phyloP scores from a whole-genome alignment of 2,797 vertebrate genomes.

The Sandelia bainsii region DNA sequence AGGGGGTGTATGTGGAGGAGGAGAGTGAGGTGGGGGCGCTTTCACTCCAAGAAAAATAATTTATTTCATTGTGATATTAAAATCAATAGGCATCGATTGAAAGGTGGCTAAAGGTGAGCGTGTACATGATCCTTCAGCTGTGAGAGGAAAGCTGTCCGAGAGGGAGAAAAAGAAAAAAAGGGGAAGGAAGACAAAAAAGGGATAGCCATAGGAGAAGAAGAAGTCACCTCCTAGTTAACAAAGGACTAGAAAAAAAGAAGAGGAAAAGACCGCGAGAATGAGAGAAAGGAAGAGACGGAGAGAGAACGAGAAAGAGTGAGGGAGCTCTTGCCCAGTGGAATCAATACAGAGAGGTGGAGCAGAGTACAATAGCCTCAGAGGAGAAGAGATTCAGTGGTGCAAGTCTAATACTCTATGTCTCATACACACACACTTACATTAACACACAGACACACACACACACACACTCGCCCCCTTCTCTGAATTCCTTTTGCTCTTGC shows the following conservation, averaged over 20 bases:
- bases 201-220: constrained; percentile 39
- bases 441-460: constrained; percentile 36
- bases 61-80: constrained; percentile 85
- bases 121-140: constrained; percentile 77
- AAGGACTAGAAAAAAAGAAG: constrained; percentile 42
- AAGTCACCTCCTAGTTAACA: constrained; percentile 67
- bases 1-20: constrained; percentile 14
- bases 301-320: constrained; percentile 50
- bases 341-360: constrained; percentile 85
- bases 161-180: background rate
- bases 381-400: constrained; percentile 93
- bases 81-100: constrained; percentile 84
- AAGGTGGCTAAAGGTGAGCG: constrained; percentile 82
- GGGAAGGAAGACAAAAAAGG: background rate
- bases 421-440: constrained; percentile 42
- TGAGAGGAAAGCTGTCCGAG: constrained; percentile 66
- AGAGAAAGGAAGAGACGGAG: constrained; percentile 37
- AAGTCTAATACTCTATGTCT: constrained; percentile 90
- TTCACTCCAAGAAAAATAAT: constrained; percentile 79
- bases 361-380: constrained; percentile 91
- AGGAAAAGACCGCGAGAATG: constrained; percentile 43
- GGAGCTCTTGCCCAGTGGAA: constrained; percentile 75
- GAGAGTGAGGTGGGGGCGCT: constrained; percentile 20
- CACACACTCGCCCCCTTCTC: constrained; percentile 30
- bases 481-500: constrained; percentile 70